Base-by-base conservation (phyloP, 2,113 vertebrate genomes). In the Ramphastos sulfuratus region DNA sequence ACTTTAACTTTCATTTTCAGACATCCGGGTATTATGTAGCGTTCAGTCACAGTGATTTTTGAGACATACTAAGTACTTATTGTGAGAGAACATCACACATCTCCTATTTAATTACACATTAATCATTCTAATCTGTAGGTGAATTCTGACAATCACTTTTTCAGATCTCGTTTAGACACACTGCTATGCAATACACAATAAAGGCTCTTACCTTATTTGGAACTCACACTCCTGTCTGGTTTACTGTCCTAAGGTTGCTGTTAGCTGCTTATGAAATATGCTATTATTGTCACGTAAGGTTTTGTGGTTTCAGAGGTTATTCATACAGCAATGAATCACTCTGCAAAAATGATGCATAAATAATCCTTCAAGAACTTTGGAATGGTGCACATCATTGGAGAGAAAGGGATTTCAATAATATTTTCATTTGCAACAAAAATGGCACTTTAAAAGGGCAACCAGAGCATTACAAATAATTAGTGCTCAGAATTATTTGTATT, bases 221-320 rank as follows among this genome's bases (percentile, higher is more conserved):
- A 16, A 67, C 16, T 71, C 46, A 56, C 7, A 92, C 4, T 50
- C 11, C 13, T 82, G 2, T 2, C 25, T 71, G 17, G 12, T 39
- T 80, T 90, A 61, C 1, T 0, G 13, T 63, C 11, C 12, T 44
- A 6, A 1, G 0, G 2, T 70, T 74, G 3, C 3, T 17, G 37
- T 6, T 37, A 46, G 6, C 44, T 46, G 4, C 58, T 79, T 59
- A 17, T 64, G 30, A 83, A 66, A 33, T 44, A 59, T 30, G 25
- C 6, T 5, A 6, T 66, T 66, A 44, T 55, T 84, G 11, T 39
- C 37, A 55, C 3, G 10, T 13, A 69, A 73, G 28, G 35, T 66
- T 86, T 48, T 70, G 30, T 3, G 10, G 6, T 39, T 15, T 79
- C 11, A 19, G 24, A 35, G 6, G 3, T 84, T 52, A 20, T 58